Percentiles rank a stretch among this genome's conserved stretches.
phyloP scores from a whole-genome alignment of 2,113 vertebrate genomes.

The Mus pahari region DNA sequence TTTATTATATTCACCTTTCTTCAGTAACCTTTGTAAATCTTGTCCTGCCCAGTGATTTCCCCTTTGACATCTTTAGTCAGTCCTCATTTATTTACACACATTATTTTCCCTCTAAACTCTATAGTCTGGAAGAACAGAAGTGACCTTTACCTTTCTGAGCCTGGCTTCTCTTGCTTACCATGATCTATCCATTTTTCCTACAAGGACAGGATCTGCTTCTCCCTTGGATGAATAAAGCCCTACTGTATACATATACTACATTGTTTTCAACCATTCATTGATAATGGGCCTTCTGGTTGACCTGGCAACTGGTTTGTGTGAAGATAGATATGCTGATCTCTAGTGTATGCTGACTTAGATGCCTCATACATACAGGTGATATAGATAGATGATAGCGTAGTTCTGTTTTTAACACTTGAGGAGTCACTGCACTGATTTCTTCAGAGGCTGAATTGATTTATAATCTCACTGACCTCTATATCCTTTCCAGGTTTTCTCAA shows the following conservation, averaged over 20 bases:
- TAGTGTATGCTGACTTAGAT: not conserved
- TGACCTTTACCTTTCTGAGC: not conserved
- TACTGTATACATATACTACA: too few relatives aligned
- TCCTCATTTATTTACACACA: not conserved
- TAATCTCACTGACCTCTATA: too few relatives aligned
- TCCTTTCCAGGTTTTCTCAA: not conserved
- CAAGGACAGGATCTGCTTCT: too few relatives aligned
- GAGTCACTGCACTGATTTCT: not conserved
- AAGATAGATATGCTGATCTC: not conserved
- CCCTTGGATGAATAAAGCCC: not conserved
- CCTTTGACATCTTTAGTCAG: not conserved
- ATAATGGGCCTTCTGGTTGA: not conserved
- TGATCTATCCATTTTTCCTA: not conserved
- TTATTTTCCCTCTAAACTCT: not conserved
- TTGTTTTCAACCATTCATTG: not conserved
- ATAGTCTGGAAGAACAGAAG: not conserved
- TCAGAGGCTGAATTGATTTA: not conserved
- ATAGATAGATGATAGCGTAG: not conserved
- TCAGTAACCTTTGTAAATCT: not conserved
- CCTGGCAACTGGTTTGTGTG: not conserved
- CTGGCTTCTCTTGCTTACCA: not conserved
- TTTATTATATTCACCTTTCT: not conserved
- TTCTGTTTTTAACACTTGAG: not conserved
- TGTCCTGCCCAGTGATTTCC: not conserved
- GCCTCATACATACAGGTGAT: not conserved